A percentile compares a stretch with the other conserved stretches of the same genome.
Conservation (phyloP, 2,113 vertebrate species). For the Sardina pilchardus region DNA sequence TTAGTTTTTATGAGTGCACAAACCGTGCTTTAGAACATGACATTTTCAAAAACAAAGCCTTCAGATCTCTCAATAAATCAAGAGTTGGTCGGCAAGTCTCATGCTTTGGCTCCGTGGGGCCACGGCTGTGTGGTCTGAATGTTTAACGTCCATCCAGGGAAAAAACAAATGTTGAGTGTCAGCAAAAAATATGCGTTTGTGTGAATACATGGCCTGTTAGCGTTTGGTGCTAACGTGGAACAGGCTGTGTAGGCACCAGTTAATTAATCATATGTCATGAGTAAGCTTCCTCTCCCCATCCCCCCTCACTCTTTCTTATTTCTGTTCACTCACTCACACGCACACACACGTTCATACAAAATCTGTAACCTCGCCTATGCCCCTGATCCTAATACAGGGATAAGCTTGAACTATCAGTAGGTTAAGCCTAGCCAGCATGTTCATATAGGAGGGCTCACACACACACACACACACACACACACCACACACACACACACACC, state of each 20-base stretch:
- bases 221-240: neutral
- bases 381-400: no score
- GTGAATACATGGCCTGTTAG: neutral
- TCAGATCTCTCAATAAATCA: neutral
- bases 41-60: neutral
- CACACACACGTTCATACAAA: neutral
- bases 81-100: neutral
- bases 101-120: neutral
- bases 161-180: neutral
- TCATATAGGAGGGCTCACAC: neutral
- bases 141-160: neutral
- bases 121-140: neutral
- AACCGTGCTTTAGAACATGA: neutral
- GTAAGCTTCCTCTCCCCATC: neutral
- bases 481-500: neutral
- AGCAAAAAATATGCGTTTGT: neutral
- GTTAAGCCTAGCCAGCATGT: neutral
- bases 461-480: neutral
- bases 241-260: neutral
- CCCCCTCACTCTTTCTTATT: neutral
- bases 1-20: no score
- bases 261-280: conserved; percentile 8
- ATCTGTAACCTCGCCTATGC: neutral
- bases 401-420: no score
- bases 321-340: neutral